These are phyloP conservation scores for Drosophila macrospina DNA, from an alignment of 2,888 invertebrate species.

Conservation along the genomic window DNA sequence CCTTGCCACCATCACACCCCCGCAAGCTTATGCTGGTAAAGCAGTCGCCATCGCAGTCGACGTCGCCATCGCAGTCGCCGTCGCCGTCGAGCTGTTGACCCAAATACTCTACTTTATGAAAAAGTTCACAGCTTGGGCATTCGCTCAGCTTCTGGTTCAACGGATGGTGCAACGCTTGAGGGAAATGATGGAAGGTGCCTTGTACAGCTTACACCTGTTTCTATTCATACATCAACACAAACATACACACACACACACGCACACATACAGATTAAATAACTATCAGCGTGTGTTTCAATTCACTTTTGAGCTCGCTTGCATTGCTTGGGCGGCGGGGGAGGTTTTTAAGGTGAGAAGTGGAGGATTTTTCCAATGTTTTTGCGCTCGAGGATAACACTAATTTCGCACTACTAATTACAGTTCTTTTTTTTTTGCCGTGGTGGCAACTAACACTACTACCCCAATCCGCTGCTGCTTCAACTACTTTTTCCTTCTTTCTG, in stretches of 20 bases:
- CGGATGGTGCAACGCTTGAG: neutral
- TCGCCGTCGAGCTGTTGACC: conserved; percentile 61
- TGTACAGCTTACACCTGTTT: conserved; percentile 49
- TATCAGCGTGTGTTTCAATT: conserved; percentile 74
- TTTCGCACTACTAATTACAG: conserved; percentile 80
- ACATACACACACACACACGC: conserved; percentile 20
- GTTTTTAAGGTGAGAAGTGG: neutral
- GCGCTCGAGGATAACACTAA: conserved; percentile 71
- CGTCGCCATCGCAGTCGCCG: no score
- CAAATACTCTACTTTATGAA: conserved; percentile 62
- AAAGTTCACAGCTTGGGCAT: conserved; percentile 36
- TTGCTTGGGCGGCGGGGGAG: neutral
- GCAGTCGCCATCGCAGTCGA: conserved; percentile 9
- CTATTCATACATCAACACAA: conserved; percentile 33
- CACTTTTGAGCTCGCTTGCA: conserved; percentile 50
- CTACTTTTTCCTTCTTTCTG: conserved; percentile 1
- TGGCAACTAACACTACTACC: neutral
- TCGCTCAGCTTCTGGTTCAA: conserved; percentile 36
- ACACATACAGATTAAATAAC: conserved; percentile 65
- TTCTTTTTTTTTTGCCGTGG: conserved; percentile 45
- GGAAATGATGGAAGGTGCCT: conserved; percentile 47
- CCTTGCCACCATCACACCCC: neutral
- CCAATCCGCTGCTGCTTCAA: neutral
- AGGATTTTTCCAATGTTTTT: conserved; percentile 59
- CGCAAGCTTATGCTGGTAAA: neutral